Conservation (phyloP, 2,888 invertebrate genomes). For the Harpalus rufipes region DNA sequence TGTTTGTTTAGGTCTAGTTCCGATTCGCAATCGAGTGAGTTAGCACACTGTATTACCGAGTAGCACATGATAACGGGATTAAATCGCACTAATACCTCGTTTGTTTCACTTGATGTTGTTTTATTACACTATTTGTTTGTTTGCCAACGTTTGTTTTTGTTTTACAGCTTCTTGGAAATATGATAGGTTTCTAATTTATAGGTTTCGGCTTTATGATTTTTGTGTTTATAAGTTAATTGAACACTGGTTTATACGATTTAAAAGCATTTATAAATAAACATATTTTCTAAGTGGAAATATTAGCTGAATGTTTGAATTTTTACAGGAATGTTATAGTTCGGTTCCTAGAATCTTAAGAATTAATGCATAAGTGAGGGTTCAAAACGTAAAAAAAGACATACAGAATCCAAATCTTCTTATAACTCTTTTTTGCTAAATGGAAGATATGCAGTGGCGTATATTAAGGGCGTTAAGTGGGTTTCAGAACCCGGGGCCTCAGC, state of each 20-base stretch:
- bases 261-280: not conserved
- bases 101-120: too few relatives aligned
- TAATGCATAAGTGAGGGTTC: too few relatives aligned
- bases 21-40: not conserved
- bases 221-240: not conserved
- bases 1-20: slow-evolving; percentile 20
- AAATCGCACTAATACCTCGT: not conserved
- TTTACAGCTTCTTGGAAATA: not conserved
- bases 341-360: too few relatives aligned
- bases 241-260: not conserved
- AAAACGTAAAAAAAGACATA: too few relatives aligned
- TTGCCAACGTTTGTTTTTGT: not conserved
- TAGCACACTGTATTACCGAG: not conserved
- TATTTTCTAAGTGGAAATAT: not conserved
- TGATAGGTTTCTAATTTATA: not conserved
- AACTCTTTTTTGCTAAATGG: too few relatives aligned
- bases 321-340: not conserved
- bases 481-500: too few relatives aligned
- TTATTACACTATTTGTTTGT: too few relatives aligned
- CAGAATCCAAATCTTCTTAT: too few relatives aligned
- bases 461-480: too few relatives aligned
- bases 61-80: not conserved
- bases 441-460: too few relatives aligned
- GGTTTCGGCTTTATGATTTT: not conserved
- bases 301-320: not conserved